These are phyloP conservation scores for Clarias fuscus DNA, from an alignment of 2,797 vertebrate species.

Conservation along the genomic window DNA sequence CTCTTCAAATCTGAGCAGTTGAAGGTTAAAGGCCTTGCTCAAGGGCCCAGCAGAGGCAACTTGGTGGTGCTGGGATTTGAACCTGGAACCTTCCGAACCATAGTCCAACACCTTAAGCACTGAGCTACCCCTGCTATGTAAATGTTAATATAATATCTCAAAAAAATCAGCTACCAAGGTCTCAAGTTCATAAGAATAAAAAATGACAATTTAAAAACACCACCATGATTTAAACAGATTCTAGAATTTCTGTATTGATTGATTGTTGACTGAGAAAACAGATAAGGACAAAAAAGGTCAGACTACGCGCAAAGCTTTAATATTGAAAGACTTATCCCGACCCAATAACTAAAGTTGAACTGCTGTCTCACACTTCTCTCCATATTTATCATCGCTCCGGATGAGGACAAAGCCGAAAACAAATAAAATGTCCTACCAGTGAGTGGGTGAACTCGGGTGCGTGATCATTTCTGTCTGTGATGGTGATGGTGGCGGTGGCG, in stretches of 20 bases:
- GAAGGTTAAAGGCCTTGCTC: background rate
- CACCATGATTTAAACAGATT: background rate
- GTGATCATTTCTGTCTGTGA: slow-evolving; percentile 96
- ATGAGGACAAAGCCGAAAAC: background rate
- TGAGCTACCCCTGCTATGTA: too few relatives aligned
- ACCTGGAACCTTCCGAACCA: background rate
- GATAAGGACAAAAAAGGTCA: background rate
- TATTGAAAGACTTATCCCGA: background rate
- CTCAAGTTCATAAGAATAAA: background rate
- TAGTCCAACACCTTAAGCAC: background rate
- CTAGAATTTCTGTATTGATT: background rate
- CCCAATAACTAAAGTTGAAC: background rate
- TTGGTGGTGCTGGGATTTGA: background rate
- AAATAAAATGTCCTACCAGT: slow-evolving; percentile 60
- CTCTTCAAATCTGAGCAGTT: background rate
- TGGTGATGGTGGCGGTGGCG: slow-evolving; percentile 91
- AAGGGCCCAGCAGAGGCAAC: too few relatives aligned
- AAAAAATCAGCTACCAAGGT: background rate
- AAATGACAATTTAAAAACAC: background rate
- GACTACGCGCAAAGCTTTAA: background rate
- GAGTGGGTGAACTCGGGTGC: slow-evolving; percentile 92
- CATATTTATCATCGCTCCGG: background rate
- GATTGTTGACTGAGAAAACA: background rate
- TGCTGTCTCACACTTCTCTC: background rate
- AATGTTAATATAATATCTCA: background rate